Evolutionary conservation across 2,797 vertebrate species (phyloP).

Genomic region (Ptychobarbus kaznakovi): DNA sequence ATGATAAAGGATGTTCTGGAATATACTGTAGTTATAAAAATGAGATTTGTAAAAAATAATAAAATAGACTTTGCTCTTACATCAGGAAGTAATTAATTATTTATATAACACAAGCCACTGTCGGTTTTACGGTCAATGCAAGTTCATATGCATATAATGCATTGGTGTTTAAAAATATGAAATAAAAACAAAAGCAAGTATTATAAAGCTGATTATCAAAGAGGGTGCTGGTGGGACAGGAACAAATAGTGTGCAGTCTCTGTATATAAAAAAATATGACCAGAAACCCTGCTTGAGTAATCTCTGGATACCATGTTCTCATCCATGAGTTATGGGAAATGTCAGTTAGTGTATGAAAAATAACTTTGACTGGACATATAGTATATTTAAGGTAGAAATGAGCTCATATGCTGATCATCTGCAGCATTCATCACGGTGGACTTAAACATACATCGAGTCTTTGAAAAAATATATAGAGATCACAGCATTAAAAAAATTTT

Average conservation of each 20-base stretch:
- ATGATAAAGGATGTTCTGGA: conserved; percentile 16
- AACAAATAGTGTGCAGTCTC: conserved; percentile 28
- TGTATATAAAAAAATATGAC: conserved; percentile 30
- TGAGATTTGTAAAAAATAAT: conserved; percentile 51
- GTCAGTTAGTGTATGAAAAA: conserved; percentile 55
- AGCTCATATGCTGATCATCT: not conserved
- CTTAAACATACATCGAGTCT: conserved; percentile 31
- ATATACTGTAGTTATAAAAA: conserved; percentile 28
- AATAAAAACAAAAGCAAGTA: conserved; percentile 57
- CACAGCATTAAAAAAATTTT: not conserved
- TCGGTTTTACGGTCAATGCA: not conserved
- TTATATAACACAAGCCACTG: conserved; percentile 29
- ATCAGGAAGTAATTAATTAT: conserved; percentile 36
- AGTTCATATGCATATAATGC: conserved; percentile 26
- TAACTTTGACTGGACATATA: conserved; percentile 18
- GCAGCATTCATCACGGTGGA: conserved; percentile 19
- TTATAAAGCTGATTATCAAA: conserved; percentile 21
- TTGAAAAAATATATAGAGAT: conserved; percentile 14
- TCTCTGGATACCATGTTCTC: conserved; percentile 39
- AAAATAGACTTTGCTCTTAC: conserved; percentile 59
- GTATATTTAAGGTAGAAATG: conserved; percentile 3
- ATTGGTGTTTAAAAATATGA: conserved; percentile 46
- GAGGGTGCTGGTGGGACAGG: conserved; percentile 32
- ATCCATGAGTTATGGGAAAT: conserved; percentile 20
- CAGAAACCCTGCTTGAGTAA: conserved; percentile 15